Base-by-base conservation (phyloP, 1,140 invertebrate species). In the Lepidotrigona ventralis region DNA sequence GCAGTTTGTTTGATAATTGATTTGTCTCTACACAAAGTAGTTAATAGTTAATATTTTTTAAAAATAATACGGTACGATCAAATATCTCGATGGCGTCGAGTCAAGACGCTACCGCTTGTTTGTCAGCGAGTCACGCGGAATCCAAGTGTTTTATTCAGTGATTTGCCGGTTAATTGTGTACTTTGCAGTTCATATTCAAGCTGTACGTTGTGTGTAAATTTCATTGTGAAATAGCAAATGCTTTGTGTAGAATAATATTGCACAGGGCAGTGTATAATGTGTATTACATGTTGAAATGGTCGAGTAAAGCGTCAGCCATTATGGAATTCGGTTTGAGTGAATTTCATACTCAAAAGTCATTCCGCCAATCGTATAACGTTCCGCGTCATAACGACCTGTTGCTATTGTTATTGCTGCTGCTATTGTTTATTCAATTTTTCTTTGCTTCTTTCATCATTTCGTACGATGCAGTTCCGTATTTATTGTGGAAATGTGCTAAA, bases 21-120 rank as follows among this genome's bases (percentile, higher is more conserved):
- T 78, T 29, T 26, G 23, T 46, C 54, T 29, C 39, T n/a, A n/a
- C 6, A 26, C n/a, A 2, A 39, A 19, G 12, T 2, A 51, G 66
- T 58, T 29, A 46, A 46, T 39, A 17, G 17, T 54, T 58, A 3
- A 58, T 73, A 83, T 33, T 58, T 51, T 56, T 9, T 11, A 73
- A 73, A 72, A 56, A 58, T 72, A 19, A 53, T 17, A 39, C n/a
- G 19, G 46, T 66, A 39, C 33, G 33, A 54, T 53, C 51, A 71
- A 66, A 58, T 79, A 83, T 88, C 71, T 79, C 53, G 84, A 88
- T 88, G 86, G 87, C 86, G 87, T 88, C 87, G 71, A 77, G 33
- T 78, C 86, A 77, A 69, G 86, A 84, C 86, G 79, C 85, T 71
- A 85, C 79, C 79, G 58, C 72, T 58, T 83, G 76, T 58, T 58